Evolutionary conservation across 2,797 vertebrate genomes (phyloP).

Genomic region (Pampus argenteus): DNA sequence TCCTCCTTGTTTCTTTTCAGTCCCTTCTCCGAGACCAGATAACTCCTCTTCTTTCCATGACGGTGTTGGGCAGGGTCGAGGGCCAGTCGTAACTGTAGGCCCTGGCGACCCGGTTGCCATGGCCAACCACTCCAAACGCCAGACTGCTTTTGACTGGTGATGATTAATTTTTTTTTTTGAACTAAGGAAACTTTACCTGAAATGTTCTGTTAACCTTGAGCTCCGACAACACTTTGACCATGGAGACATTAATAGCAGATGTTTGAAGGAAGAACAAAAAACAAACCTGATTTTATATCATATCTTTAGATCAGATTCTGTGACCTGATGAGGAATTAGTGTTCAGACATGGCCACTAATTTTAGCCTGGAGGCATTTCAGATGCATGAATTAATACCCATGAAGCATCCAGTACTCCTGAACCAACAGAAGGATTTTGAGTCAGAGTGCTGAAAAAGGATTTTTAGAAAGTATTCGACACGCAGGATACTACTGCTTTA

Average conservation of each 20-base stretch:
- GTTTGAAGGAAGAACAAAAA: not conserved
- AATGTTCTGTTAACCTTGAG: not conserved
- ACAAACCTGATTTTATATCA: too few species aligned
- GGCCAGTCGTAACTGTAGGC: constrained; percentile 85
- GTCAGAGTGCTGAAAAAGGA: too few species aligned
- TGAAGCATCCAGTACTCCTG: too few species aligned
- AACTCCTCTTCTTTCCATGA: constrained; percentile 96
- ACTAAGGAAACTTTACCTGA: not conserved
- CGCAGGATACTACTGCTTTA: too few species aligned
- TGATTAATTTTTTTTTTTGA: constrained; percentile 45
- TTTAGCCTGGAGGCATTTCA: too few species aligned
- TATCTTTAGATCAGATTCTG: too few species aligned
- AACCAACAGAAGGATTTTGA: too few species aligned
- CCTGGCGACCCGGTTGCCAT: constrained; percentile 88
- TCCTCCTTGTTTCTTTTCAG: constrained; percentile 72
- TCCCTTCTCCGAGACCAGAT: constrained; percentile 96
- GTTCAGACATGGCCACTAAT: too few species aligned
- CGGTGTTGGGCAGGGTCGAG: constrained; percentile 87
- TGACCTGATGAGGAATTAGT: too few species aligned
- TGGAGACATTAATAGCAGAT: not conserved
- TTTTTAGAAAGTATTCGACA: too few species aligned
- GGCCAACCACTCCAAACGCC: constrained; percentile 95
- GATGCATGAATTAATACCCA: too few species aligned
- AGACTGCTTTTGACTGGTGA: constrained; percentile 97
- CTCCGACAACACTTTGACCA: not conserved